phyloP scores from a whole-genome alignment of 2,113 vertebrate species.

The Ahaetulla prasina region DNA sequence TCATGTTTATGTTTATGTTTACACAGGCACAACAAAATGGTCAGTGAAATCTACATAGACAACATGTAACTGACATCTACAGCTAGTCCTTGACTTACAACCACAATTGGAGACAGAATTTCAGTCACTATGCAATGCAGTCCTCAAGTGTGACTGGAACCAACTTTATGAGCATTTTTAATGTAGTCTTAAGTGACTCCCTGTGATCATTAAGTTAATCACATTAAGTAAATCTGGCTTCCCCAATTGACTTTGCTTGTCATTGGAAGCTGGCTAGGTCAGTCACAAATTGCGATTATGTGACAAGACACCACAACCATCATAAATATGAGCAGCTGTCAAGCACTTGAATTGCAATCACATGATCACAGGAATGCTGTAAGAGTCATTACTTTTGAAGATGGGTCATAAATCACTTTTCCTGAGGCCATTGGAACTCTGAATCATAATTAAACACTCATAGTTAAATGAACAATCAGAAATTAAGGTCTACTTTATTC shows the following conservation, averaged over 20 bases:
- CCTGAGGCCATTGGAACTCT: background rate
- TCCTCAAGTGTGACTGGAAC: background rate
- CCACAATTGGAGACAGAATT: background rate
- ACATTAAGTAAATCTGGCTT: background rate
- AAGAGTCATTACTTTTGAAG: background rate
- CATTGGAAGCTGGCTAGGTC: background rate
- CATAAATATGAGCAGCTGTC: background rate
- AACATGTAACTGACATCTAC: background rate
- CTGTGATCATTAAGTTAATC: background rate
- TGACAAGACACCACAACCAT: background rate
- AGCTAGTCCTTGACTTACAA: background rate
- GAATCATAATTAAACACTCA: background rate
- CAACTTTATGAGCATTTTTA: background rate
- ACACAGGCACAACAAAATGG: background rate
- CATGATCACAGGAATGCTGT: background rate
- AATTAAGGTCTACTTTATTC: background rate
- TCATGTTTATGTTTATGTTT: too few relatives aligned
- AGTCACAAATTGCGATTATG: background rate
- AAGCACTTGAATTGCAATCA: background rate
- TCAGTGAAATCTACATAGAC: background rate
- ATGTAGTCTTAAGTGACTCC: background rate
- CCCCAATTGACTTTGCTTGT: background rate
- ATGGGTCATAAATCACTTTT: background rate
- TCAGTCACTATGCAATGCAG: background rate
- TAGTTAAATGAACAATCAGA: background rate